phyloP scores from a whole-genome alignment of 2,113 vertebrate species.

The Hippocampus abdominalis region DNA sequence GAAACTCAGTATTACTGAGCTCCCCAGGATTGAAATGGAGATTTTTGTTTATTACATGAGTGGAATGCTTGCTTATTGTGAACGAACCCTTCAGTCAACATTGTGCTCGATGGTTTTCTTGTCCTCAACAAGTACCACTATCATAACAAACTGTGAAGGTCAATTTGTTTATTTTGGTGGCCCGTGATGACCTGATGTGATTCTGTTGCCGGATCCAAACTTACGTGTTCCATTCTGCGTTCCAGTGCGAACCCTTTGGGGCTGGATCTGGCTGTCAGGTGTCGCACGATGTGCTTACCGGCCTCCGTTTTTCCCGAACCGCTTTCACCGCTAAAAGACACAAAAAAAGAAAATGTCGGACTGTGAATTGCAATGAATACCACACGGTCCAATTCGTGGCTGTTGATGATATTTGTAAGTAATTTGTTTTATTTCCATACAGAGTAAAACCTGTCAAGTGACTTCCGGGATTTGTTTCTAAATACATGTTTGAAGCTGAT shows the following conservation, averaged over 20 bases:
- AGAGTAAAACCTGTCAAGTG: background rate
- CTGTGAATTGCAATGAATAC: background rate
- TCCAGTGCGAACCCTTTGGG: conserved; percentile 75
- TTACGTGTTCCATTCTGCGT: conserved; percentile 85
- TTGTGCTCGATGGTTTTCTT: too few species aligned
- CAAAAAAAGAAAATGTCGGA: background rate
- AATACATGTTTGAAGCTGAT: too few species aligned
- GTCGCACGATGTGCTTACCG: conserved; percentile 85
- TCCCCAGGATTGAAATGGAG: background rate
- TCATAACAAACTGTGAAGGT: too few species aligned
- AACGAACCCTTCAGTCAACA: background rate
- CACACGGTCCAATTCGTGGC: background rate
- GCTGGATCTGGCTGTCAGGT: conserved; percentile 78
- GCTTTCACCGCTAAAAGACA: conserved; percentile 82
- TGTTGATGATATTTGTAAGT: background rate
- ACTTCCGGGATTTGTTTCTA: too few species aligned
- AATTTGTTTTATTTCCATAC: background rate
- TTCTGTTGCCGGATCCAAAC: conserved; percentile 35
- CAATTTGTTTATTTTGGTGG: background rate
- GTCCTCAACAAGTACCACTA: too few species aligned
- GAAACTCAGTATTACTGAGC: background rate
- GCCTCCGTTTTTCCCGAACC: conserved; percentile 92
- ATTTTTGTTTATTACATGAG: background rate
- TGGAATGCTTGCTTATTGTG: background rate
- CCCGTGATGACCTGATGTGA: background rate